Percentiles rank a stretch among this genome's conserved stretches.
phyloP scores from a whole-genome alignment of 2,888 invertebrate genomes.

The Venustoraphidia nigricollis region DNA sequence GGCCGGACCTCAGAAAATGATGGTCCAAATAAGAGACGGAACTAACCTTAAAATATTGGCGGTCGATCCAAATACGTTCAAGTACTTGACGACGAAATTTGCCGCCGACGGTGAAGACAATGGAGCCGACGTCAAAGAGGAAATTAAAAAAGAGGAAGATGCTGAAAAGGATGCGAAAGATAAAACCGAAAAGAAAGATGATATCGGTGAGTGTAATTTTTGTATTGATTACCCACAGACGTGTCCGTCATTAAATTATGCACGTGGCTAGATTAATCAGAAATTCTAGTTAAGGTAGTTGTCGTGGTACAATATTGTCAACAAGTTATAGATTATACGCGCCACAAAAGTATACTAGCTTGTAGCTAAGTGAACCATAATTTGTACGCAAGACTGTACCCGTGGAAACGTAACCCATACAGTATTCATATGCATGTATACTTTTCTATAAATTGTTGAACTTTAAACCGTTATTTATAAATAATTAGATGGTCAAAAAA shows the following conservation, averaged over 20 bases:
- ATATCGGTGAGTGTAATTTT: constrained; percentile 15
- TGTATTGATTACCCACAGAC: neutral
- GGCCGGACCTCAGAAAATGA: constrained; percentile 58
- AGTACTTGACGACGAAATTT: constrained; percentile 47
- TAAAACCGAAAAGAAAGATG: constrained; percentile 10
- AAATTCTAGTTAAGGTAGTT: too few relatives aligned
- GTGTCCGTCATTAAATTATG: neutral
- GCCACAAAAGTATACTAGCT: too few relatives aligned
- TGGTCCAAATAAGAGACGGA: constrained; percentile 59
- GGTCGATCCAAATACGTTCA: constrained; percentile 66
- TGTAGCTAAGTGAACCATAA: too few relatives aligned
- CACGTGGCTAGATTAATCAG: too few relatives aligned
- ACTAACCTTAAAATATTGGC: constrained; percentile 55
- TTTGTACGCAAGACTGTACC: too few relatives aligned
- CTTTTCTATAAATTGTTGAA: too few relatives aligned
- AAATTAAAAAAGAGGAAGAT: constrained; percentile 18
- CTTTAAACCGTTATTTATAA: too few relatives aligned
- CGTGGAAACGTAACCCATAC: too few relatives aligned
- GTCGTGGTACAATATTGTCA: too few relatives aligned
- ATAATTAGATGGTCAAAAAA: too few relatives aligned
- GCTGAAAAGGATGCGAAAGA: constrained; percentile 9
- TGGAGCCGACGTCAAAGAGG: constrained; percentile 28
- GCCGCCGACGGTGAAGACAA: constrained; percentile 30
- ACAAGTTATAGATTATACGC: too few relatives aligned
- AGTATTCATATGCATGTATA: too few relatives aligned